A percentile compares a stretch with the other conserved stretches of the same genome.
phyloP scores from a whole-genome alignment of 1,140 invertebrate species.

The Eciton burchellii region DNA sequence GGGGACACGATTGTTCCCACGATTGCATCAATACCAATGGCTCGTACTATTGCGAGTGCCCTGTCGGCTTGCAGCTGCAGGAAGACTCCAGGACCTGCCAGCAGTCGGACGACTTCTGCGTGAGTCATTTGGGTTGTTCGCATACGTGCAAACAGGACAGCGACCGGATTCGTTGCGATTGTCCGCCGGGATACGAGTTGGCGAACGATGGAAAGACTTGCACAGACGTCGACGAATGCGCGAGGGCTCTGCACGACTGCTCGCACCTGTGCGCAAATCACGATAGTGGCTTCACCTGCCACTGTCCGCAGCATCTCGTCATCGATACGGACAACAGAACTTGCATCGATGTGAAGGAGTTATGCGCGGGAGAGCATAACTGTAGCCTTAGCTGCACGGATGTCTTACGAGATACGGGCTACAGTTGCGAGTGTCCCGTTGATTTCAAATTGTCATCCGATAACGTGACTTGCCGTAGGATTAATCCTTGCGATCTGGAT shows the following conservation, averaged over 20 bases:
- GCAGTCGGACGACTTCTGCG: conserved; percentile 82
- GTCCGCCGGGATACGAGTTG: conserved; percentile 84
- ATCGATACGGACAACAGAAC: too few species aligned
- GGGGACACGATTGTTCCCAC: conserved; percentile 87
- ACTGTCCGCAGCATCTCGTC: too few species aligned
- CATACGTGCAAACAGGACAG: conserved; percentile 82
- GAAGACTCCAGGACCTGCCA: conserved; percentile 84
- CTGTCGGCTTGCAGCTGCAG: conserved; percentile 83
- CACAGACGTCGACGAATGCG: conserved; percentile 87
- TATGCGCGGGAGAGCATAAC: too few species aligned
- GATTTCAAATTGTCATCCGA: background rate
- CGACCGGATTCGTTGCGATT: conserved; percentile 74
- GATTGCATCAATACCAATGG: conserved; percentile 89
- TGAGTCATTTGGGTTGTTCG: conserved; percentile 81
- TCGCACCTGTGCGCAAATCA: too few species aligned
- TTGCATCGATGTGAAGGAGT: conserved; percentile 60
- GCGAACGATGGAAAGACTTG: conserved; percentile 84
- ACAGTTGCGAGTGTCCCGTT: conserved; percentile 83
- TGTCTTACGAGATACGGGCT: conserved; percentile 84
- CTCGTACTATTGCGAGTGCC: conserved; percentile 87
- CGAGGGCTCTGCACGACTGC: conserved; percentile 85
- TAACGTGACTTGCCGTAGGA: conserved; percentile 79
- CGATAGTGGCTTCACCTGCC: too few species aligned
- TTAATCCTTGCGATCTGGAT: too few species aligned
- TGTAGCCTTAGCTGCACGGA: too few species aligned